Conservation (phyloP, 1,140 invertebrate genomes). For the Ctenoplectra terminalis region DNA sequence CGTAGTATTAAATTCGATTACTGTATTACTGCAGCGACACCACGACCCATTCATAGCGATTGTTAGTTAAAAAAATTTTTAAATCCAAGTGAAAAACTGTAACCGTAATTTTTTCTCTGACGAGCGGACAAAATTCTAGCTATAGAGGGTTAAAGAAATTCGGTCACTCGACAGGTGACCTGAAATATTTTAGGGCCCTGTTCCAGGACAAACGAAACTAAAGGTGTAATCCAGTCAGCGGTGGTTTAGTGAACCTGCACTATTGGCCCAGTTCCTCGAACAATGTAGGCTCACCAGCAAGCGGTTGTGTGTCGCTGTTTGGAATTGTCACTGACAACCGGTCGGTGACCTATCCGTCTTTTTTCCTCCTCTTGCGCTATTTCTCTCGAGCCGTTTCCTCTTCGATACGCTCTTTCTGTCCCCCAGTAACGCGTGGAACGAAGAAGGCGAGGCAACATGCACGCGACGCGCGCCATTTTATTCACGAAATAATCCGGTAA, state of each 20-base stretch:
- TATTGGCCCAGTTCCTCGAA: slow-evolving; percentile 64
- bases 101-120: no score
- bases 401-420: slow-evolving; percentile 27
- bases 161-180: slow-evolving; percentile 12
- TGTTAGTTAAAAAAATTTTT: no score
- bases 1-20: no score
- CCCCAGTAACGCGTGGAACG: background rate
- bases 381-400: slow-evolving; percentile 18
- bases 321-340: slow-evolving; percentile 59
- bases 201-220: slow-evolving; percentile 37
- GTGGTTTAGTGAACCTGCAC: slow-evolving; percentile 66
- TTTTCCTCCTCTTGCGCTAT: slow-evolving; percentile 16
- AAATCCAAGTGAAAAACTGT: no score
- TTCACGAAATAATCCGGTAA: slow-evolving; percentile 62
- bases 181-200: slow-evolving; percentile 14
- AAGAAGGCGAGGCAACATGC: slow-evolving; percentile 41
- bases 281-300: slow-evolving; percentile 48
- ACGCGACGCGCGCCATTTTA: slow-evolving; percentile 45
- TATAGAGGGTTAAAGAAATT: no score
- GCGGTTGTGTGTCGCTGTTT: slow-evolving; percentile 17
- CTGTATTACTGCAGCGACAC: no score
- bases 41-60: no score
- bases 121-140: no score
- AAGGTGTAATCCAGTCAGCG: slow-evolving; percentile 51
- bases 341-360: slow-evolving; percentile 60